Evolutionary conservation across 2,113 vertebrate genomes (phyloP).

Genomic region (Steatornis caripensis): DNA sequence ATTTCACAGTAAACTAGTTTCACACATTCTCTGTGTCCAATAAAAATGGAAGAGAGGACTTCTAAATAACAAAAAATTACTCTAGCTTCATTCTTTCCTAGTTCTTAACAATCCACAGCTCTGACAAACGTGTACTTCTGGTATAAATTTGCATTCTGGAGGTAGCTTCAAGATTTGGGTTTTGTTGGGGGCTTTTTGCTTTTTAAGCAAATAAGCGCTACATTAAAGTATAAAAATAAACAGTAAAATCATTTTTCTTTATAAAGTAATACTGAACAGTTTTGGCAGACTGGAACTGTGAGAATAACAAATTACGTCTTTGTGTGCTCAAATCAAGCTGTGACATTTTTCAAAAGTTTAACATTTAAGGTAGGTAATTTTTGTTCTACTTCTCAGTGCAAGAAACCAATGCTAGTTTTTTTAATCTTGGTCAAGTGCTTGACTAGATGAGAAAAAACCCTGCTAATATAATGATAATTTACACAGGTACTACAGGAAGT

Average conservation of each 20-base stretch:
- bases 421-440: background rate
- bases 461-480: background rate
- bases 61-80: background rate
- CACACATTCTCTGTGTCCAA: background rate
- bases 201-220: background rate
- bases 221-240: background rate
- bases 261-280: background rate
- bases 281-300: background rate
- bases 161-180: background rate
- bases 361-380: background rate
- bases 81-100: background rate
- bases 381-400: background rate
- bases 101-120: background rate
- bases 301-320: background rate
- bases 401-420: background rate
- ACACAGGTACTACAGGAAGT: background rate
- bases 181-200: background rate
- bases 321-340: background rate
- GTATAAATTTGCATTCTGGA: background rate
- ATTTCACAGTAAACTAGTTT: background rate
- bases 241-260: background rate
- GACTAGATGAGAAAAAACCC: background rate
- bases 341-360: background rate
- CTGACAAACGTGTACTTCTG: background rate
- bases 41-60: background rate